Percentiles rank a stretch among this genome's conserved stretches.
These are phyloP conservation scores for Protonemura montana DNA, from an alignment of 2,888 invertebrate genomes.

Conservation along the genomic window DNA sequence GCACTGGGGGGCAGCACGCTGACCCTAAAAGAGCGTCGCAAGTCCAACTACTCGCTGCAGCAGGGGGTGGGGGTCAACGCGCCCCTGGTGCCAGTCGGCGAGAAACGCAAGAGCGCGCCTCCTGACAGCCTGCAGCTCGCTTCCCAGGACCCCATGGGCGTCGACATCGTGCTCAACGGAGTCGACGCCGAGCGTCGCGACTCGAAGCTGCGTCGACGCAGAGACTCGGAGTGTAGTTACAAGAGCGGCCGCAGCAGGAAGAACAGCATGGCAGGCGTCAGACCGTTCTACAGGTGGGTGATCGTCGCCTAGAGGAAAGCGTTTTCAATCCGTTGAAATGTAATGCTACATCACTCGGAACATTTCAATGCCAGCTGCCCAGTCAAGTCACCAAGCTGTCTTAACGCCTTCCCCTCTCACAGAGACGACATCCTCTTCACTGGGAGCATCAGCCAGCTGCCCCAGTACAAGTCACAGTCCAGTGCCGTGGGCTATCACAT, in stretches of 20 bases:
- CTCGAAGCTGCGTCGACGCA: slow-evolving; percentile 54
- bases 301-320: too few species aligned
- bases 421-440: slow-evolving; percentile 89
- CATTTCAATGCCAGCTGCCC: too few species aligned
- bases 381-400: too few species aligned
- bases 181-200: slow-evolving; percentile 45
- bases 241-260: slow-evolving; percentile 36
- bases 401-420: not conserved
- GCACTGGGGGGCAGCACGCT: slow-evolving; percentile 63
- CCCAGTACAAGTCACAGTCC: slow-evolving; percentile 78
- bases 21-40: slow-evolving; percentile 52
- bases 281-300: slow-evolving; percentile 81
- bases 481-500: slow-evolving; percentile 83
- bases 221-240: slow-evolving; percentile 49
- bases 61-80: slow-evolving; percentile 43
- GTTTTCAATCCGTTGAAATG: too few species aligned
- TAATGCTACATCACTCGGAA: too few species aligned
- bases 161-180: slow-evolving; percentile 41
- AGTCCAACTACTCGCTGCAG: slow-evolving; percentile 43
- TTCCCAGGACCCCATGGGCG: not conserved
- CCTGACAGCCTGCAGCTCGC: slow-evolving; percentile 35
- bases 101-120: slow-evolving; percentile 45
- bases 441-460: slow-evolving; percentile 83
- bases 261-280: slow-evolving; percentile 55
- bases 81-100: slow-evolving; percentile 35